A percentile compares a stretch with the other conserved stretches of the same genome.
Evolutionary conservation across 2,888 invertebrate species (phyloP).

Genomic region (Baccha elongata): DNA sequence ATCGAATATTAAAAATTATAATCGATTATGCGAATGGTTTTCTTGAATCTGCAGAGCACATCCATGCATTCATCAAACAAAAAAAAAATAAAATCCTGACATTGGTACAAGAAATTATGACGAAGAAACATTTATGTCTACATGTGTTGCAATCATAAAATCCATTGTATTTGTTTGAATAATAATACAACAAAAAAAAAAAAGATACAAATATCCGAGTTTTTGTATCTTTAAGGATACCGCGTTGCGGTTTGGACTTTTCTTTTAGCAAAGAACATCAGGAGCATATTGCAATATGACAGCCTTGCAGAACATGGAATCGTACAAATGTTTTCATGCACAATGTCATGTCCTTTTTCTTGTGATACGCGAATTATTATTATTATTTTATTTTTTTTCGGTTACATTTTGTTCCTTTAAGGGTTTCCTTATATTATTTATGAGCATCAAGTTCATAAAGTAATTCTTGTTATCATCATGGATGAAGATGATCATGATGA

Average conservation of each 20-base stretch:
- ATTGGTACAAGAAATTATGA: constrained; percentile 59
- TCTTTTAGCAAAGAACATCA: not conserved
- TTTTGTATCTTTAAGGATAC: constrained; percentile 60
- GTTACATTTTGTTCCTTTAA: constrained; percentile 1
- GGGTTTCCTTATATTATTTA: constrained; percentile 56
- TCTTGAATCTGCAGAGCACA: not conserved
- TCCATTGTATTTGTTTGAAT: constrained; percentile 67
- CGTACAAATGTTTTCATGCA: constrained; percentile 77
- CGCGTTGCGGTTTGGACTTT: constrained; percentile 32
- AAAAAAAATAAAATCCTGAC: constrained; percentile 7
- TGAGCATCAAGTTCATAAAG: constrained; percentile 57
- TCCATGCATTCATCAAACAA: not conserved
- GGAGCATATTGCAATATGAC: not conserved
- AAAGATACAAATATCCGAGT: constrained; percentile 73
- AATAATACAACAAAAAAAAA: constrained; percentile 71
- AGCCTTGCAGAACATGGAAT: constrained; percentile 74
- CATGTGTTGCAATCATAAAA: constrained; percentile 78
- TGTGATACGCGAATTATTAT: constrained; percentile 70
- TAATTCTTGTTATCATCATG: constrained; percentile 50
- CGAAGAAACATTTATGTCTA: constrained; percentile 80
- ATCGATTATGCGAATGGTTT: constrained; percentile 79
- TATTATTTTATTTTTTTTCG: constrained; percentile 23
- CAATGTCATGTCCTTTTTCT: constrained; percentile 69
- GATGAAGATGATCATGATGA: not conserved
- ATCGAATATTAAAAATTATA: constrained; percentile 83